These are phyloP conservation scores for Rhodinocichla rosea DNA, from an alignment of 2,113 vertebrate genomes.

Conservation along the genomic window DNA sequence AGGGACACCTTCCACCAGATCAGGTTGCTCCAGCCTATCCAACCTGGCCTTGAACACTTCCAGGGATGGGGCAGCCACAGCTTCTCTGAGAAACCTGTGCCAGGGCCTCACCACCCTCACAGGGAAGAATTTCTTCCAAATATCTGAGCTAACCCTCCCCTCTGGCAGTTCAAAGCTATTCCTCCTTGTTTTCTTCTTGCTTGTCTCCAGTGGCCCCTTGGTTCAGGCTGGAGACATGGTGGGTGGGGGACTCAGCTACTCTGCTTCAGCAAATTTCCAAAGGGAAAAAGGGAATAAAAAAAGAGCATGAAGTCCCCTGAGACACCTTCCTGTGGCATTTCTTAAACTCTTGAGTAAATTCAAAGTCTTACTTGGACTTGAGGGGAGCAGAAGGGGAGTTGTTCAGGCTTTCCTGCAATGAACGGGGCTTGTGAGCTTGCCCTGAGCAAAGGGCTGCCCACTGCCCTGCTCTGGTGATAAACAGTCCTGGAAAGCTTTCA, in stretches of 20 bases:
- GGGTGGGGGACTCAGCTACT: neutral
- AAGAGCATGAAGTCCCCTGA: neutral
- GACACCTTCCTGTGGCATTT: neutral
- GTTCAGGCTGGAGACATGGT: neutral
- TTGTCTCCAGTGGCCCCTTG: neutral
- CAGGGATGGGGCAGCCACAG: neutral
- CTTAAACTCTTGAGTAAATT: neutral
- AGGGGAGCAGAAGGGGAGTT: neutral
- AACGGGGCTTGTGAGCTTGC: neutral
- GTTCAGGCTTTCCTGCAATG: neutral
- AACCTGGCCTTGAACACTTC: neutral
- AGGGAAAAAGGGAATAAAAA: neutral
- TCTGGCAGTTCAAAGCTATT: neutral
- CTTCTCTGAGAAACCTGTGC: neutral
- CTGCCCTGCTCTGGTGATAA: neutral
- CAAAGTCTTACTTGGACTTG: neutral
- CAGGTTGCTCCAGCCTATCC: neutral
- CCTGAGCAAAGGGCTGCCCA: neutral
- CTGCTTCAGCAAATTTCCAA: neutral
- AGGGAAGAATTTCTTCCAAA: neutral
- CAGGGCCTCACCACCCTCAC: neutral
- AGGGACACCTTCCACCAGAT: fast-evolving
- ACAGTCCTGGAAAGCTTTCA: neutral
- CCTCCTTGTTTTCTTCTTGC: neutral
- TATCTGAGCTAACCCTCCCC: neutral